A percentile compares a stretch with the other conserved stretches of the same genome.
phyloP scores from a whole-genome alignment of 2,888 invertebrate genomes.

The Blera fallax region DNA sequence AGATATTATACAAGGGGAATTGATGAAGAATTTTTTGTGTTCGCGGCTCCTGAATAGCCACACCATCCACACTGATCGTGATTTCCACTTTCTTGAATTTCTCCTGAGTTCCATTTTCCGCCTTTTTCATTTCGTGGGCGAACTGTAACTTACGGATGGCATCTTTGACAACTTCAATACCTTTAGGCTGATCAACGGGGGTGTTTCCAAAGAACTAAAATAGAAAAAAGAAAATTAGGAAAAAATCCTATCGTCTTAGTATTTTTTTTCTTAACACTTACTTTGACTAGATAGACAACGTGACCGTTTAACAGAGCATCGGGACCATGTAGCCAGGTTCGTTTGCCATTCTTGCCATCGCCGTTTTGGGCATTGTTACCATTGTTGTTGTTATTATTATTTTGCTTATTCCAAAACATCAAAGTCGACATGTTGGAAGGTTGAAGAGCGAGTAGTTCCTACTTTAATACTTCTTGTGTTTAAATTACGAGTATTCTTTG shows the following conservation, averaged over 20 bases:
- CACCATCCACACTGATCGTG: constrained; percentile 98
- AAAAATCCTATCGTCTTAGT: too few species aligned
- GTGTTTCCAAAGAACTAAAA: constrained; percentile 95
- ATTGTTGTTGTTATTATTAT: constrained; percentile 81
- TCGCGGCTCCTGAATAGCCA: constrained; percentile 92
- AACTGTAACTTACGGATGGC: constrained; percentile 98
- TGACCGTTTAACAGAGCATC: constrained; percentile 97
- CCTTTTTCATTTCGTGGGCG: constrained; percentile 94
- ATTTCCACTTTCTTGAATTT: constrained; percentile 96
- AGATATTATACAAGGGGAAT: constrained; percentile 98
- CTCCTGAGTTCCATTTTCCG: constrained; percentile 89
- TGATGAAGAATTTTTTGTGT: constrained; percentile 93
- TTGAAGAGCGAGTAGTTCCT: background rate
- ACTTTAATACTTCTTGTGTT: constrained; percentile 36
- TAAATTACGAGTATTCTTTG: constrained; percentile 10
- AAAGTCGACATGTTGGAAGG: constrained; percentile 84
- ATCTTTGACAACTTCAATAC: constrained; percentile 98
- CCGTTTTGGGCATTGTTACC: constrained; percentile 80
- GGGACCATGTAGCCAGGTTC: constrained; percentile 96
- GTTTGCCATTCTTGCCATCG: constrained; percentile 81
- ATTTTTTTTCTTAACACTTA: too few species aligned
- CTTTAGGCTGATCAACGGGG: constrained; percentile 97
- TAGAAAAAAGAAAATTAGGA: background rate
- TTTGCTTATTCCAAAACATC: constrained; percentile 85
- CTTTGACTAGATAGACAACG: constrained; percentile 98